phyloP scores from a whole-genome alignment of 2,888 invertebrate genomes.

The Onthophagus sagittarius region DNA sequence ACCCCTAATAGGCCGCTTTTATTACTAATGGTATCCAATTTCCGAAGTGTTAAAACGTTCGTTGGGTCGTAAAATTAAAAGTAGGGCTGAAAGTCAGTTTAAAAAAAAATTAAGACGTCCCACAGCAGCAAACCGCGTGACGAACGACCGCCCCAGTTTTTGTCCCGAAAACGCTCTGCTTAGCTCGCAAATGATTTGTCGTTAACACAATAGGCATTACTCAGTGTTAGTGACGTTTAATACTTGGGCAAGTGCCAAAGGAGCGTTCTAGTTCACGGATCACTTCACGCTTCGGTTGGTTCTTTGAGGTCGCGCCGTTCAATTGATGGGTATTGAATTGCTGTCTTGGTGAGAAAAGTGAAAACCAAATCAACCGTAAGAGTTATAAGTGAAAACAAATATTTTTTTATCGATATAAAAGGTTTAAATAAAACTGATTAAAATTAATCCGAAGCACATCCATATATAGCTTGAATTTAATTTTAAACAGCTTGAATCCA shows the following conservation, averaged over 20 bases:
- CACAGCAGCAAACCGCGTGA: background rate
- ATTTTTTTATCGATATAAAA: no score
- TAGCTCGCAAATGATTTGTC: background rate
- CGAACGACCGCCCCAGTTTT: background rate
- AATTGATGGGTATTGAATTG: background rate
- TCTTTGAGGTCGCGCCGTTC: background rate
- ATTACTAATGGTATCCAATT: background rate
- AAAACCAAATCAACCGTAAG: background rate
- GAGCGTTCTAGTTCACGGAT: background rate
- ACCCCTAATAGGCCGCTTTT: background rate
- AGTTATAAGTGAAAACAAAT: background rate
- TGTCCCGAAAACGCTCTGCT: background rate
- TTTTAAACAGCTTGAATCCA: background rate
- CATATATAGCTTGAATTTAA: background rate
- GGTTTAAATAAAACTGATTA: background rate
- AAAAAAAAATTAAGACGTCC: background rate
- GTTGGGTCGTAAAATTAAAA: background rate
- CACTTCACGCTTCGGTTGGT: background rate
- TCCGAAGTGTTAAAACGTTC: background rate
- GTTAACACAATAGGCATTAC: conserved; percentile 10
- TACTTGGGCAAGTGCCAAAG: background rate
- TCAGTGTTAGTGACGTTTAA: conserved; percentile 10
- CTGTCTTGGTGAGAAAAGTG: background rate
- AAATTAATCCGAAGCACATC: background rate
- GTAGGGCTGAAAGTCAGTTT: background rate